Evolutionary conservation across 2,113 vertebrate genomes (phyloP).

Genomic region (Chunga burmeisteri): DNA sequence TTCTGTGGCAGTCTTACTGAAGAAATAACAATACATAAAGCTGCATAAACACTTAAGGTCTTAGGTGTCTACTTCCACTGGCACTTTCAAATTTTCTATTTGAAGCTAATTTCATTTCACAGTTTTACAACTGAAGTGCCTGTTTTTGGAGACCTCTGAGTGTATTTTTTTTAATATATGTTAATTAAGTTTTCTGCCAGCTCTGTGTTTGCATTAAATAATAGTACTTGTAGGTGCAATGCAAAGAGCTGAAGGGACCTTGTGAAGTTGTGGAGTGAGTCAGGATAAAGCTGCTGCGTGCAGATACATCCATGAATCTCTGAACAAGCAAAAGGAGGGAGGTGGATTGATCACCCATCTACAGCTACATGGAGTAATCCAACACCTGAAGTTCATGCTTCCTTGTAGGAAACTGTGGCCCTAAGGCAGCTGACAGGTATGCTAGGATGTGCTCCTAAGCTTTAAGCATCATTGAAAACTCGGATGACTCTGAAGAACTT

Average conservation of each 20-base stretch:
- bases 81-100: neutral
- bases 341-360: neutral
- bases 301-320: neutral
- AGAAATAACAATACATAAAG: slow-evolving; percentile 31
- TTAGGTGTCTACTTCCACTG: neutral
- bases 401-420: neutral
- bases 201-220: neutral
- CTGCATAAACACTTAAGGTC: neutral
- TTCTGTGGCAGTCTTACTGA: neutral
- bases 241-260: neutral
- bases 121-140: neutral
- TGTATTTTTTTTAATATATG: neutral
- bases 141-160: neutral
- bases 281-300: neutral
- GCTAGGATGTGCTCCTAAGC: neutral
- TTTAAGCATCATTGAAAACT: neutral
- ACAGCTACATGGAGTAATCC: neutral
- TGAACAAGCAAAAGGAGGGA: neutral
- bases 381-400: neutral
- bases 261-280: neutral
- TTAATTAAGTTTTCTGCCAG: neutral
- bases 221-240: neutral
- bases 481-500: neutral
- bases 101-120: slow-evolving; percentile 20
- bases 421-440: neutral